A percentile compares a stretch with the other conserved stretches of the same genome.
phyloP scores from a whole-genome alignment of 2,797 vertebrate genomes.

The Hemitrygon akajei region DNA sequence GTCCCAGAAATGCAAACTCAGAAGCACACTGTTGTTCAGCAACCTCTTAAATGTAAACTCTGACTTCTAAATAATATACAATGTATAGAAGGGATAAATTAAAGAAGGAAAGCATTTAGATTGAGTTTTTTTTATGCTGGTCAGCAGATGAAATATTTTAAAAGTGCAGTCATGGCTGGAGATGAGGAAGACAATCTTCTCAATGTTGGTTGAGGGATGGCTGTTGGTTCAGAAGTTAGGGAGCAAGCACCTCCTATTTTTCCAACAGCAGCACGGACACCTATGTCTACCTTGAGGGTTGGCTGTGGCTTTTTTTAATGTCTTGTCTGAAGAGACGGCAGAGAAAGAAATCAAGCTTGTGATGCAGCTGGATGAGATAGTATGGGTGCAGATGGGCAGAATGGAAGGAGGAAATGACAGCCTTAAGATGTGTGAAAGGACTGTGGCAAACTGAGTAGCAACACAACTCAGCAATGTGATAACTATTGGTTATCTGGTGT shows the following conservation, averaged over 20 bases:
- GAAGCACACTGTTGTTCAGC: neutral
- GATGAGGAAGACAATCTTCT: neutral
- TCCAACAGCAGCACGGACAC: neutral
- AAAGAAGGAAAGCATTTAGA: neutral
- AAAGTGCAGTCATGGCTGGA: neutral
- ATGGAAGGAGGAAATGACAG: neutral
- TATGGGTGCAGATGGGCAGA: too few species aligned
- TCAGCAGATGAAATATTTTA: neutral
- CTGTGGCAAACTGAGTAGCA: too few species aligned
- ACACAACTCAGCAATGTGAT: neutral
- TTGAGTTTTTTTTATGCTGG: neutral
- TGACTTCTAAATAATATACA: neutral
- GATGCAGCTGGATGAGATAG: too few species aligned
- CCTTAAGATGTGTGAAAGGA: too few species aligned
- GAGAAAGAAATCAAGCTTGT: too few species aligned
- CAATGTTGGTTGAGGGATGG: neutral
- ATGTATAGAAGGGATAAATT: neutral
- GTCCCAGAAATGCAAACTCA: neutral
- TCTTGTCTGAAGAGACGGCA: too few species aligned
- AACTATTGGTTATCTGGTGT: neutral
- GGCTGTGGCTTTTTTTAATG: neutral
- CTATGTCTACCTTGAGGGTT: neutral
- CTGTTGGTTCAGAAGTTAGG: neutral
- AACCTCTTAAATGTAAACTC: slow-evolving; percentile 3
- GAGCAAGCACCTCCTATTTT: neutral